These are phyloP conservation scores for Scopus umbretta DNA, from an alignment of 2,113 vertebrate species.

Conservation along the genomic window DNA sequence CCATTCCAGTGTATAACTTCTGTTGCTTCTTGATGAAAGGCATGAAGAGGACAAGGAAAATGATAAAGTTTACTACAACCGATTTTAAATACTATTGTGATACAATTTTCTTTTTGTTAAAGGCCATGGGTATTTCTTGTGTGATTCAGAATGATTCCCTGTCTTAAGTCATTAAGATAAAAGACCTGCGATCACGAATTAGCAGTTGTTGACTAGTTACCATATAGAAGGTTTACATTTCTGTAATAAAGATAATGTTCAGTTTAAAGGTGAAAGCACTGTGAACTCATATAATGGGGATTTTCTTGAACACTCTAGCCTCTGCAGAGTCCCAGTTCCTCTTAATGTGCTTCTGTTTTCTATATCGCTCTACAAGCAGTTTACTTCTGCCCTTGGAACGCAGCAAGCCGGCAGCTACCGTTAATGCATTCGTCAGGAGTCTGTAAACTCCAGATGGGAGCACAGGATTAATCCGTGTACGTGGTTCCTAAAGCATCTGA, in stretches of 20 bases:
- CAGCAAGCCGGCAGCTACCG: neutral
- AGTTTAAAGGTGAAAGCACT: neutral
- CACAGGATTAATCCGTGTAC: neutral
- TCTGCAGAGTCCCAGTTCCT: neutral
- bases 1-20: neutral
- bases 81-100: neutral
- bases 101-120: neutral
- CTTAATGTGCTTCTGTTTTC: neutral
- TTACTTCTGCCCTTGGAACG: neutral
- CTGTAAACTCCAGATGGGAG: constrained; percentile 4
- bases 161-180: neutral
- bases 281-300: neutral
- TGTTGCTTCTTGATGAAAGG: neutral
- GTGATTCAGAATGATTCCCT: neutral
- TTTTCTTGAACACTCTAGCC: neutral
- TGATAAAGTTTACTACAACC: neutral
- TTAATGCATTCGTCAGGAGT: neutral
- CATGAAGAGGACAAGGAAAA: neutral
- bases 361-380: neutral
- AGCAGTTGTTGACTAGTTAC: neutral
- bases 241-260: neutral
- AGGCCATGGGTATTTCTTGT: neutral
- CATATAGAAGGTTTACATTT: neutral
- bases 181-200: neutral
- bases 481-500: neutral